Conservation (phyloP, 2,797 vertebrate genomes). For the Fundulus diaphanus region DNA sequence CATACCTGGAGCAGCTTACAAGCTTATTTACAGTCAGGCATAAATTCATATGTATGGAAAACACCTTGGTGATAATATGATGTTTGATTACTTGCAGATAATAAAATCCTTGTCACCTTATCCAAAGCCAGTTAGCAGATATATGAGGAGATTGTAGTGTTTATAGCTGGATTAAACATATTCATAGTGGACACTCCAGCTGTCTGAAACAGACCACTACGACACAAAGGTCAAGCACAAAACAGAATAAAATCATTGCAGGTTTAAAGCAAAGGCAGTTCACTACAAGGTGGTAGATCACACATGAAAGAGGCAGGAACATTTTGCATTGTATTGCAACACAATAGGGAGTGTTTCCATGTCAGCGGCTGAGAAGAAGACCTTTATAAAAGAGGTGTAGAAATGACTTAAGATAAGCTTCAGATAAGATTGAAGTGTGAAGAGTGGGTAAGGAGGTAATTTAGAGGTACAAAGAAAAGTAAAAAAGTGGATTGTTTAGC, state of each 20-base stretch:
- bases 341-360: slow-evolving; percentile 49
- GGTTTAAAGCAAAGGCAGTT: slow-evolving; percentile 18
- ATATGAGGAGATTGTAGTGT: slow-evolving; percentile 53
- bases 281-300: background rate
- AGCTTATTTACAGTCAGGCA: slow-evolving; percentile 15
- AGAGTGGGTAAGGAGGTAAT: slow-evolving; percentile 23
- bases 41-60: slow-evolving; percentile 11
- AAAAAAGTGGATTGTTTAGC: slow-evolving; percentile 5
- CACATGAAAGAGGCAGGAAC: slow-evolving; percentile 5
- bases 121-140: slow-evolving; percentile 52
- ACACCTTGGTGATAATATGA: slow-evolving; percentile 9
- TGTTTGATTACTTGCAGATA: slow-evolving; percentile 23
- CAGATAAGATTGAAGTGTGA: slow-evolving; percentile 49
- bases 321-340: slow-evolving; percentile 34
- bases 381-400: slow-evolving; percentile 36
- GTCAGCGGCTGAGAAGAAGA: slow-evolving; percentile 33
- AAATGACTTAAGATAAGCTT: slow-evolving; percentile 43
- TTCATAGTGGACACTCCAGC: slow-evolving; percentile 15
- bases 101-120: slow-evolving; percentile 15
- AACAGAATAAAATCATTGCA: slow-evolving; percentile 1
- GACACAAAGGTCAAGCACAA: slow-evolving; percentile 37
- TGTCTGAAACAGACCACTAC: slow-evolving; percentile 26
- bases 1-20: slow-evolving; percentile 7
- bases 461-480: slow-evolving; percentile 23
- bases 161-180: background rate